Evolutionary conservation across 2,888 invertebrate species (phyloP), one percentile per base, ranked within the genome.

Genomic region (Drosophila macrospina): DNA sequence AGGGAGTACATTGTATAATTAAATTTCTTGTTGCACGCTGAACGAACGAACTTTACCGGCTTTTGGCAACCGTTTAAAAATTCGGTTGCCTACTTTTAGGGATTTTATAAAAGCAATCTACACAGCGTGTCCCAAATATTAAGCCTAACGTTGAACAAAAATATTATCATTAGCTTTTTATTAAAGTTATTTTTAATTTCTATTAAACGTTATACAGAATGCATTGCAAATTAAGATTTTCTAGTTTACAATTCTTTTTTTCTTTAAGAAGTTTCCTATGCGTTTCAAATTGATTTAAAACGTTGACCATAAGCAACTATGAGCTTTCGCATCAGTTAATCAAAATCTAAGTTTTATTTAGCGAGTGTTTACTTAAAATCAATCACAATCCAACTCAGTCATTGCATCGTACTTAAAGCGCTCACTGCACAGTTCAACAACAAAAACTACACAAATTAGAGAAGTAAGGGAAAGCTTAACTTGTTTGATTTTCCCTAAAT

Each of bases 51-150:
- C 34, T 24, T 36, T 67, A 64, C 44, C 15, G 36, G 13, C 55
- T 41, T 34, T 61, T 39, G 69, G 37, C 50, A 54, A 8, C 44
- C 39, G 54, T 51, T 79, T 48, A 7, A 32, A 52, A 55, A 64
- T 54, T 26, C 11, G 55, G 61, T 80, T 80, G 85, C 85, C 69
- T 88, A 78, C 82, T 88, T 86, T 76, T n/a, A n/a, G n/a, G n/a
- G n/a, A n/a, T n/a, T n/a, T n/a, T n/a, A n/a, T n/a, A n/a, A n/a
- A 30, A 32, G 20, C n/a, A 5, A 0, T 7, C 4, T 24, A 79
- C 80, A 83, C 57, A 69, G 26, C 41, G 5, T 15, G 48, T 51
- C 16, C 6, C 7, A 60, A 69, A 82, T 65, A 68, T 71, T 78
- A 42, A 20, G 37, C 62, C 59, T 0, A 41, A 28, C n/a, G n/a